Evolutionary conservation across 2,797 vertebrate species (phyloP), one percentile per base, ranked within the genome.

Genomic region (Myiotriccus ornatus): DNA sequence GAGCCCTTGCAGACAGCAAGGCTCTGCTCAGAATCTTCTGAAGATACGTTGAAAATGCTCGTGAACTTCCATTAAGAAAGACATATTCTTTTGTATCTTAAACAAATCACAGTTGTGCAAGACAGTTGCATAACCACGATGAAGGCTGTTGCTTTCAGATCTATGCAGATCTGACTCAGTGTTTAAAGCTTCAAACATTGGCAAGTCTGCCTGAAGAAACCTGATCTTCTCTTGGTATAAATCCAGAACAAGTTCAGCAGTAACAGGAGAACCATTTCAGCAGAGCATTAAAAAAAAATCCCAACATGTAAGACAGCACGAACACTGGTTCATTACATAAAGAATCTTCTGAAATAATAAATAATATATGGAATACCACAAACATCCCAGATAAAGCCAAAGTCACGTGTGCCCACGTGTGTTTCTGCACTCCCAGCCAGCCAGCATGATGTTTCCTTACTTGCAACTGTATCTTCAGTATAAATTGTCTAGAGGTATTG

Each of bases 321-420:
- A 67, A 5, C 1, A 2, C 34, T 86, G 30, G 43, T 47, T 82
- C 37, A 69, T 34, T 65, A 76, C 64, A 28, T 11, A 62, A 37
- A 52, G 24, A 75, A 24, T 62, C 55, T n/a, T 84, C 64, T 56
- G 34, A 94, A 87, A 82, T 62, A 93, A 82, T 55, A 87, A 92
- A 73, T 41, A 56, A 49, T 14, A 63, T 18, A 60, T 4, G 20
- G 35, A 73, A 52, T 68, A 75, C 32, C 6, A 63, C 17, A 77
- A 63, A 56, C 23, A 52, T 35, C n/a, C 16, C 50, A 68, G 16
- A 74, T 50, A 86, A 87, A 65, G 53, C 34, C 43, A 32, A 81
- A 5, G 50, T 37, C 43, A 14, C 17, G 7, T 7, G 28, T 20
- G 21, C 16, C 7, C 16, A 34, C 0, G 0, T 17, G 34, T 50